phyloP scores from a whole-genome alignment of 2,888 invertebrate species.

The Chrysopilus asiliformis region DNA sequence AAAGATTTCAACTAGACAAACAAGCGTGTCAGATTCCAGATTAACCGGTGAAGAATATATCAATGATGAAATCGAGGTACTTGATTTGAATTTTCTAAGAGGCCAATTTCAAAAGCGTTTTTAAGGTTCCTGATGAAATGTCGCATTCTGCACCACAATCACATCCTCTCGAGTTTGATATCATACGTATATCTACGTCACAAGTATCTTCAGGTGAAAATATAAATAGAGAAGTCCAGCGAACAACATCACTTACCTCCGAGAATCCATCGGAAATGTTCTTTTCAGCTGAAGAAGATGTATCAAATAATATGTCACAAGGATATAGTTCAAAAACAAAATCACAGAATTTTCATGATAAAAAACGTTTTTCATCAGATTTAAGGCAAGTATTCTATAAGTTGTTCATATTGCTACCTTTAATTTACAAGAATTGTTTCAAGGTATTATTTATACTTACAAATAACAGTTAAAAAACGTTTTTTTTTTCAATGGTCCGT shows the following conservation, averaged over 20 bases:
- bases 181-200: slow-evolving; percentile 24
- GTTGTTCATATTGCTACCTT: too few relatives aligned
- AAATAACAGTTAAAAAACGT: too few relatives aligned
- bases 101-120: slow-evolving; percentile 2
- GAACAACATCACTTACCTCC: slow-evolving; percentile 76
- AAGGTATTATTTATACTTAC: too few relatives aligned
- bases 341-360: slow-evolving; percentile 13
- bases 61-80: slow-evolving; percentile 38
- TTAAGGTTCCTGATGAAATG: slow-evolving; percentile 34
- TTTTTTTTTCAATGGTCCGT: too few relatives aligned
- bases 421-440: too few relatives aligned
- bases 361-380: slow-evolving; percentile 35
- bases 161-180: slow-evolving; percentile 34
- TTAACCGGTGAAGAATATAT: slow-evolving; percentile 63
- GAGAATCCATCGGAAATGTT: slow-evolving; percentile 87
- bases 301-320: slow-evolving; percentile 36
- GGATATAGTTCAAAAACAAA: slow-evolving; percentile 20
- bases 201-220: slow-evolving; percentile 23
- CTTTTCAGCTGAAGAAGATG: slow-evolving; percentile 87
- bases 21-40: slow-evolving; percentile 75
- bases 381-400: slow-evolving; percentile 28
- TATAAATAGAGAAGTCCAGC: slow-evolving; percentile 40
- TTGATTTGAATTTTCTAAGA: slow-evolving; percentile 2
- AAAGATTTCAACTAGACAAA: slow-evolving; percentile 55
- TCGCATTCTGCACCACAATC: slow-evolving; percentile 36